Evolutionary conservation across 2,888 invertebrate species (phyloP).

Genomic region (Uloborus plumipes): DNA sequence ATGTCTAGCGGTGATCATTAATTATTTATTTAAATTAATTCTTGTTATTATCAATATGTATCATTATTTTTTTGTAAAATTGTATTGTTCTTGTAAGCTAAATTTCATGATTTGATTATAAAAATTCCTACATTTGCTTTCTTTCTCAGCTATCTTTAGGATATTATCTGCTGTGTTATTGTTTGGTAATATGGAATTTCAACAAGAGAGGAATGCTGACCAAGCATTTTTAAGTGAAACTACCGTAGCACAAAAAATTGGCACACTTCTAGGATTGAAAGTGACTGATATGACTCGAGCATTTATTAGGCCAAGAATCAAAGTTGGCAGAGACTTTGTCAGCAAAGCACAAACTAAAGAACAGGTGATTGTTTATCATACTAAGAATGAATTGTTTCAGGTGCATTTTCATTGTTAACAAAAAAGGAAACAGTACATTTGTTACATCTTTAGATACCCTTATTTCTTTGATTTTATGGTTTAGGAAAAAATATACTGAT

Average conservation of each 20-base stretch:
- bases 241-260: conserved; percentile 98
- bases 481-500: too few species aligned
- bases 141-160: conserved; percentile 85
- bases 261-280: conserved; percentile 90
- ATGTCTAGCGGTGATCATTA: neutral
- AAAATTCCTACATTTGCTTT: neutral
- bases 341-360: conserved; percentile 99
- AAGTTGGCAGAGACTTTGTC: conserved; percentile 98
- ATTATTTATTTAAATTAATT: neutral
- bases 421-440: too few species aligned
- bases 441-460: too few species aligned
- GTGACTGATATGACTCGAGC: conserved; percentile 99
- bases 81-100: neutral
- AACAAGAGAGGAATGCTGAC: conserved; percentile 97
- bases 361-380: conserved; percentile 75
- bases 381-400: too few species aligned
- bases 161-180: conserved; percentile 95
- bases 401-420: too few species aligned
- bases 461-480: too few species aligned
- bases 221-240: conserved; percentile 99
- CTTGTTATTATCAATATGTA: neutral
- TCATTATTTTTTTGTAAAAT: neutral
- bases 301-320: conserved; percentile 96
- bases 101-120: neutral
- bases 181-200: conserved; percentile 99